Base-by-base conservation (phyloP, 2,797 vertebrate genomes). In the Phaenicophaeus curvirostris region DNA sequence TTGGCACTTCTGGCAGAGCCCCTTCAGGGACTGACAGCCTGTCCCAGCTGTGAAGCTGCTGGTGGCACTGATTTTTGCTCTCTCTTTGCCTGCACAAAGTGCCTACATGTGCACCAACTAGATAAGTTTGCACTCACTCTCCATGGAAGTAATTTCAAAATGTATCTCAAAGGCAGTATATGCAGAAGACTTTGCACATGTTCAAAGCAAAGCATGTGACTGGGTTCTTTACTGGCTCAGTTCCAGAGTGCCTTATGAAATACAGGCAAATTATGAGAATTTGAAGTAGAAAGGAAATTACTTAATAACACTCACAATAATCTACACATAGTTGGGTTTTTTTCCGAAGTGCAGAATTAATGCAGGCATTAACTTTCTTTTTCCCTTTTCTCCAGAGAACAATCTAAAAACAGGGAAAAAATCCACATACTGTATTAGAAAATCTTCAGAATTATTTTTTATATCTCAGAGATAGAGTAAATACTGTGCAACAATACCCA, bases 51-150 rank as follows among this genome's bases (percentile, higher is more conserved):
- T 8, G 17, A 25, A 25, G 57, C 24, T 28, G 5, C 20, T 87
- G 46, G 27, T 87, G 54, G 15, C 25, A 14, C 21, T 59, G 31
- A 12, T 72, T 51, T 58, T 51, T 54, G 9, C 33, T 44, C 15
- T 11, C 30, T 14, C n/a, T 46, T 50, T 59, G 19, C 58, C 27
- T 25, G 11, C 17, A 31, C 41, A 25, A 50, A 68, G 27, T 15
- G 30, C n/a, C 37, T 19, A 1, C 0, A 1, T 11, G 5, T 13
- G 16, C 25, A 42, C 15, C 2, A 1, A 21, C 20, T 31, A 23
- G 37, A 5, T 15, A 68, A 24, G 21, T 62, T 72, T 84, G 24
- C 24, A 30, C 46, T 81, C 50, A 37, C 35, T 68, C 20, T 87
- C 44, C 5, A 3, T 46, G n/a, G 20, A 71, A 91, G 15, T 28